phyloP scores from a whole-genome alignment of 2,113 vertebrate genomes.

The Octodon degus region DNA sequence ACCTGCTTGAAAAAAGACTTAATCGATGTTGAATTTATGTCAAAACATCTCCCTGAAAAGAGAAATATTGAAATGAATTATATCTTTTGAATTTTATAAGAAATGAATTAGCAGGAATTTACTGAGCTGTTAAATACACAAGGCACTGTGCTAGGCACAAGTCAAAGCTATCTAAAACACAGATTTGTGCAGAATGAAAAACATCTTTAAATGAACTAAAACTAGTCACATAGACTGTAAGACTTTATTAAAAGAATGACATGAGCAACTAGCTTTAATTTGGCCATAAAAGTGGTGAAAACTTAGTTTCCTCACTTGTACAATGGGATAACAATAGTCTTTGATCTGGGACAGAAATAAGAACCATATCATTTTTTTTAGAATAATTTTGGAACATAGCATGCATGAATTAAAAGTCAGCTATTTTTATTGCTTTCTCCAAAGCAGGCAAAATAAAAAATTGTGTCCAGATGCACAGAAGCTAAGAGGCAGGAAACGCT shows the following conservation, averaged over 20 bases:
- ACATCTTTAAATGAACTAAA: neutral
- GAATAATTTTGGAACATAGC: neutral
- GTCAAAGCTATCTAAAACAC: neutral
- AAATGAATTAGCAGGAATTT: neutral
- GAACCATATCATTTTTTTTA: neutral
- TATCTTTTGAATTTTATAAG: neutral
- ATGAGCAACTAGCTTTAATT: neutral
- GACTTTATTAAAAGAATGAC: neutral
- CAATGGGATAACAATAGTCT: neutral
- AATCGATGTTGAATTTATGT: neutral
- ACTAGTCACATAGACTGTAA: neutral
- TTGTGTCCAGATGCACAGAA: neutral
- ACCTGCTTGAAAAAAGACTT: neutral
- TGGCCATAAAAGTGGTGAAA: neutral
- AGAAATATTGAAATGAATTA: neutral
- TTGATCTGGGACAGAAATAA: neutral
- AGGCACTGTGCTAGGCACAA: neutral
- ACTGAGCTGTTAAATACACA: neutral
- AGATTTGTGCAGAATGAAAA: neutral
- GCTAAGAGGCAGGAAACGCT: neutral
- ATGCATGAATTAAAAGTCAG: neutral
- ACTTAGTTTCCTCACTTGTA: neutral
- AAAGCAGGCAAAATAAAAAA: neutral
- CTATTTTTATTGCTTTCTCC: neutral
- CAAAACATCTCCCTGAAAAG: constrained; percentile 18